Evolutionary conservation across 2,797 vertebrate species (phyloP).

Genomic region (Enteromius viviparus): DNA sequence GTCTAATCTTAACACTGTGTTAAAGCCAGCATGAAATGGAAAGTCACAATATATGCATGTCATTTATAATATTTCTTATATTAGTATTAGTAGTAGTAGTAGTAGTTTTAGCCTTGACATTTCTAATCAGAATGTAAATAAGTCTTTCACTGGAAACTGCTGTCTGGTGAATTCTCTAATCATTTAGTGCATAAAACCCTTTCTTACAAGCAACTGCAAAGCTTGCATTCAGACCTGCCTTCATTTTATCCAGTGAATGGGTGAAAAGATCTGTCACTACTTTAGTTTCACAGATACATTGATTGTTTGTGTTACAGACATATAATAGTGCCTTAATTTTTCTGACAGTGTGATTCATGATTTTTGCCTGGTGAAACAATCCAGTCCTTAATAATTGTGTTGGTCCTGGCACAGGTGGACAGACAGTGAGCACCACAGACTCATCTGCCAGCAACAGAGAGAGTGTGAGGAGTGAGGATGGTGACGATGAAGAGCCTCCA

Average conservation of each 20-base stretch:
- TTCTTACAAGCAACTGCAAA: background rate
- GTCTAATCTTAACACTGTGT: background rate
- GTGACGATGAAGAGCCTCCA: conserved; percentile 94
- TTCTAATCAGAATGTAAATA: background rate
- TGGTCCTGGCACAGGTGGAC: conserved; percentile 83
- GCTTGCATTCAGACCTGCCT: background rate
- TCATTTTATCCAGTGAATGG: background rate
- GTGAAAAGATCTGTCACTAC: background rate
- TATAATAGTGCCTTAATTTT: background rate
- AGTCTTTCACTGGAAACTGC: background rate
- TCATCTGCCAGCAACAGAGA: conserved; percentile 98
- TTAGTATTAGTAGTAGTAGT: too few relatives aligned
- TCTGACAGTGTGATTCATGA: background rate
- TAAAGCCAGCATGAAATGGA: background rate
- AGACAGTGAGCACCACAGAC: conserved; percentile 97
- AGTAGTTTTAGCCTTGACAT: background rate
- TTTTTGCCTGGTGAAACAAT: background rate
- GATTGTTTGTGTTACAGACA: background rate
- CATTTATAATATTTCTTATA: background rate
- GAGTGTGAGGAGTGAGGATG: conserved; percentile 97
- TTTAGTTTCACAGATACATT: background rate
- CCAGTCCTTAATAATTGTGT: background rate
- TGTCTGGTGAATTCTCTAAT: background rate
- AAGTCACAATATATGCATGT: background rate
- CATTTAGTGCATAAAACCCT: background rate